Evolutionary conservation across 2,113 vertebrate species (phyloP), one percentile per base, ranked within the genome.

Genomic region (Neotragus pygmaeus): DNA sequence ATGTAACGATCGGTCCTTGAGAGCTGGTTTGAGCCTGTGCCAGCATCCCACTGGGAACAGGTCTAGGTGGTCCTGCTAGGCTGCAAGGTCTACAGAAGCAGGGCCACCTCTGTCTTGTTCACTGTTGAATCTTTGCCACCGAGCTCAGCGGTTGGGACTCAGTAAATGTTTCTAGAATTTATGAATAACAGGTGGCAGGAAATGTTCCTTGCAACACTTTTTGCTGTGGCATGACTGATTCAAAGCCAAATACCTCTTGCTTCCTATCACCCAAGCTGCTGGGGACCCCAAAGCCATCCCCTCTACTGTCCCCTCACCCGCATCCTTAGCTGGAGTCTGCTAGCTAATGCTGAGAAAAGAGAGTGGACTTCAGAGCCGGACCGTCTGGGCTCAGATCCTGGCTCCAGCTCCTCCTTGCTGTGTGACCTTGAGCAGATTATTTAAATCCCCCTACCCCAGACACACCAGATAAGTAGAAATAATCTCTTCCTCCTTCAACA

Each of bases 141-240:
- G 5, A 94, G 73, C 78, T 84, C 95, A 51, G 83, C 6, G 58
- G 39, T 96, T 15, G 6, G 81, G 0, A 2, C 84, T 75, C 58
- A 51, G n/a, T 90, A 90, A 92, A 70, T 53, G 85, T 96, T 85
- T 95, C 95, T 81, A 87, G 96, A 94, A 97, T 96, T 97, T 97
- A 97, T 92, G 97, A 78, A 82, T 73, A 97, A 92, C 95, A 92
- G 97, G 97, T 96, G 95, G 93, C 57, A 70, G 97, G 94, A 90
- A 97, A 97, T 66, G 66, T 90, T 49, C 90, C 77, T 96, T 36
- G 81, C 49, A 85, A 82, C 0, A 53, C 13, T 3, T 93, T 36
- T 96, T 92, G 28, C 62, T 55, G 82, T 39, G 84, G 57, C 45
- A 36, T 77, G 33, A 60, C 85, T 82, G 91, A 83, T 57, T 70